Conservation (phyloP, 2,888 invertebrate genomes). For the Phasia obesa region DNA sequence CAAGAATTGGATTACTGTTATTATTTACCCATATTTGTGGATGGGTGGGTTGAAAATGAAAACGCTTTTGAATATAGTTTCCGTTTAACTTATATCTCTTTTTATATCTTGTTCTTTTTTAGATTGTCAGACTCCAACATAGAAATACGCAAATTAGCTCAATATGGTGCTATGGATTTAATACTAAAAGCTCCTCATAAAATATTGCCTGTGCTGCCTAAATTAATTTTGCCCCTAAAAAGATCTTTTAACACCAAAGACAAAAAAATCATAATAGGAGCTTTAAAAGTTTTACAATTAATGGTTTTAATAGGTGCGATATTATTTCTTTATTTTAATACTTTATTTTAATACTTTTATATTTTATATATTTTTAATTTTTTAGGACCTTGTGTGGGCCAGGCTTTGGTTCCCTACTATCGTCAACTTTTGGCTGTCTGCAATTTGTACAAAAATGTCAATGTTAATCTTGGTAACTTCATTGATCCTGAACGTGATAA, state of each 20-base stretch:
- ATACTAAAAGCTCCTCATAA: constrained; percentile 83
- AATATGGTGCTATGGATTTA: constrained; percentile 93
- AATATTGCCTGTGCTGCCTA: constrained; percentile 92
- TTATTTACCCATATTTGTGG: constrained; percentile 96
- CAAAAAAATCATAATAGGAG: constrained; percentile 90
- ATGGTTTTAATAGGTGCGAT: constrained; percentile 89
- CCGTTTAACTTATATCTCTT: neutral
- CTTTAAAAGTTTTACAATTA: constrained; percentile 92
- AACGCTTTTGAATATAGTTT: neutral
- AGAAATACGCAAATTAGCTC: constrained; percentile 92
- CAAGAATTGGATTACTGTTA: constrained; percentile 92
- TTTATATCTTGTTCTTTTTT: neutral
- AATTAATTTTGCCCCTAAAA: constrained; percentile 95
- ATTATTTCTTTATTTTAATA: constrained; percentile 4
- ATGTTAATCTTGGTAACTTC: constrained; percentile 91
- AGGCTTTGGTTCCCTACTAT: constrained; percentile 97
- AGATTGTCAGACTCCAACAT: constrained; percentile 89
- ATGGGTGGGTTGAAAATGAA: constrained; percentile 84
- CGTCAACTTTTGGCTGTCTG: constrained; percentile 95
- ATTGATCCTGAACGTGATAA: constrained; percentile 94
- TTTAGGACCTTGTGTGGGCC: constrained; percentile 86
- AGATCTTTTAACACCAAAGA: constrained; percentile 93
- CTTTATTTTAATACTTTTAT: too few species aligned
- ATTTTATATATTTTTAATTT: too few species aligned
- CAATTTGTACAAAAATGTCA: constrained; percentile 88